These are phyloP conservation scores for Lasioglossum figueresi DNA, from an alignment of 2,888 invertebrate species.

Conservation along the genomic window DNA sequence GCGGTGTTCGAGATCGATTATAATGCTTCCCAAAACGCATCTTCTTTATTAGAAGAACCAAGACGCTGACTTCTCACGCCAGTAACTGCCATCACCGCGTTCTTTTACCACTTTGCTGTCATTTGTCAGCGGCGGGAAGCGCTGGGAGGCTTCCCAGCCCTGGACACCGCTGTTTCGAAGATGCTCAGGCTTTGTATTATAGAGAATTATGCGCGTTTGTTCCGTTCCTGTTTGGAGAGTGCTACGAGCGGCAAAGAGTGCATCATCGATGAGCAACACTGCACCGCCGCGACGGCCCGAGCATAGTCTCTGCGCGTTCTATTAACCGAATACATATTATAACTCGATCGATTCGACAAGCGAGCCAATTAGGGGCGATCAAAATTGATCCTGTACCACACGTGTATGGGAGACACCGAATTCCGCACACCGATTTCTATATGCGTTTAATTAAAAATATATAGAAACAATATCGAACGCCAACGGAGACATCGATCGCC, in stretches of 20 bases:
- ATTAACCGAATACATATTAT: conserved; percentile 49
- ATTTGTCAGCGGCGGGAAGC: not conserved
- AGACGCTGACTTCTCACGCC: conserved; percentile 5
- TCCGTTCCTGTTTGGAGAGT: not conserved
- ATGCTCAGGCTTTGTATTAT: not conserved
- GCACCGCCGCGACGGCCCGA: conserved; percentile 40
- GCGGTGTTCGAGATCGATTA: not conserved
- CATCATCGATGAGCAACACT: conserved; percentile 43
- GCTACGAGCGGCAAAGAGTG: not conserved
- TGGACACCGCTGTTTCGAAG: not conserved
- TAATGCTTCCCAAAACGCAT: not conserved
- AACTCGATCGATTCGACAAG: conserved; percentile 72
- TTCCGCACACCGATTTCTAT: not conserved
- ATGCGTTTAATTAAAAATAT: not conserved
- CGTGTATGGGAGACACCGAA: not conserved
- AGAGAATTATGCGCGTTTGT: not conserved
- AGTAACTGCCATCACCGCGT: conserved; percentile 10
- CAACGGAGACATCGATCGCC: conserved; percentile 53
- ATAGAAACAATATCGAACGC: conserved; percentile 16
- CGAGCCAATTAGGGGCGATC: conserved; percentile 67
- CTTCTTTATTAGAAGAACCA: not conserved
- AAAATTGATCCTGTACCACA: conserved; percentile 22
- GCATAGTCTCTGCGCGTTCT: conserved; percentile 47
- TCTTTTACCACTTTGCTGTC: not conserved
- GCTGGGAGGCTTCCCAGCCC: not conserved